Evolutionary conservation across 1,140 invertebrate genomes (phyloP).

Genomic region (Drosophila varians): DNA sequence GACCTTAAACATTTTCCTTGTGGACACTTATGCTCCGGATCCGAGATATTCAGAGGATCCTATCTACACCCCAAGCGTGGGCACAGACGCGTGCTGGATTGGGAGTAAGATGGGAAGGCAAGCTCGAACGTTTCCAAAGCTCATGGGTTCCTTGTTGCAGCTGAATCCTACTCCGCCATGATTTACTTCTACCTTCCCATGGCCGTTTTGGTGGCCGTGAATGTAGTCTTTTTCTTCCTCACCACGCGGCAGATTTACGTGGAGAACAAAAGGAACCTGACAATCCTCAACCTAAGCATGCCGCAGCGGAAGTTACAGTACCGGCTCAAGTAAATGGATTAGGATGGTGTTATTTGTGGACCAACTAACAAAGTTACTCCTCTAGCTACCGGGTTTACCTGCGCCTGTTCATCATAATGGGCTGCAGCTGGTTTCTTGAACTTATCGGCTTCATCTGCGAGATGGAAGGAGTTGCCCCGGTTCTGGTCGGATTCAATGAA

Average conservation of each 20-base stretch:
- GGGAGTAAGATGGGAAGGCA: too few species aligned
- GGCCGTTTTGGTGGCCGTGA: constrained; percentile 75
- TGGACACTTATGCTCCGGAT: background rate
- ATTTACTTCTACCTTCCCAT: background rate
- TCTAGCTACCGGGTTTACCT: constrained; percentile 87
- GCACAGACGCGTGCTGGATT: background rate
- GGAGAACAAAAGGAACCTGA: constrained; percentile 81
- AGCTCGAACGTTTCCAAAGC: too few species aligned
- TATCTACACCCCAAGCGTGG: background rate
- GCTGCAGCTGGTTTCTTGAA: constrained; percentile 88
- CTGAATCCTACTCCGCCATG: background rate
- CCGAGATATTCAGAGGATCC: background rate
- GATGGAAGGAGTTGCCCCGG: background rate
- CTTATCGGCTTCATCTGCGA: constrained; percentile 80
- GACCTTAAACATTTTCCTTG: background rate
- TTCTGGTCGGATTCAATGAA: constrained; percentile 83
- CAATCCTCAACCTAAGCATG: constrained; percentile 1
- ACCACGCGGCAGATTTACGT: constrained; percentile 85
- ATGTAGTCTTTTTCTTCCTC: constrained; percentile 87
- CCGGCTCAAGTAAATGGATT: constrained; percentile 16
- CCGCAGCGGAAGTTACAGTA: constrained; percentile 9
- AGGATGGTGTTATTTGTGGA: too few species aligned
- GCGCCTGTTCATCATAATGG: constrained; percentile 89
- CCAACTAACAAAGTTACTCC: constrained; percentile 5
- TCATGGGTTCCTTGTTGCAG: background rate